phyloP scores from a whole-genome alignment of 2,888 invertebrate genomes.

The Folsomia candida region DNA sequence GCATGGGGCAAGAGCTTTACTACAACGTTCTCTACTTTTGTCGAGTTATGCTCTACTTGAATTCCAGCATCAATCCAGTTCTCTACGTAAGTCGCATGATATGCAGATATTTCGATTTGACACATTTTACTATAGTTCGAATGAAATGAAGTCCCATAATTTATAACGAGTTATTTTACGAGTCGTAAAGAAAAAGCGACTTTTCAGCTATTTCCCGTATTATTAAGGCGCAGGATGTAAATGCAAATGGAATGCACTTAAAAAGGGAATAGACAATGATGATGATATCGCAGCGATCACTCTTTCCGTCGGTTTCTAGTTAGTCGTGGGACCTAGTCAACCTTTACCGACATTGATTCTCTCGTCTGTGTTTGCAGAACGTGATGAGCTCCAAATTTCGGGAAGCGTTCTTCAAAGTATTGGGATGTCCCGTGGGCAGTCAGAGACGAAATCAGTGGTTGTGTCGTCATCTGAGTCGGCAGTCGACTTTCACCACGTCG shows the following conservation, averaged over 20 bases:
- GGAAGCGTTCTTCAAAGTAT: constrained; percentile 70
- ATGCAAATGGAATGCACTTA: too few relatives aligned
- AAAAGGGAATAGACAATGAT: too few relatives aligned
- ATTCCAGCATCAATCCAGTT: constrained; percentile 88
- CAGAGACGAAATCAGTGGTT: constrained; percentile 52
- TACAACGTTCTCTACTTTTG: constrained; percentile 80
- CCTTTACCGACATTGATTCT: too few relatives aligned
- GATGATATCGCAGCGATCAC: too few relatives aligned
- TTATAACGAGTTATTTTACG: background rate
- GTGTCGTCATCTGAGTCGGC: constrained; percentile 59
- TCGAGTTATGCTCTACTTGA: constrained; percentile 82
- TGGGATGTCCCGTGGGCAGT: constrained; percentile 51
- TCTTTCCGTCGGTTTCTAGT: too few relatives aligned
- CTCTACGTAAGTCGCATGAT: constrained; percentile 63
- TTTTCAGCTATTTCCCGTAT: background rate
- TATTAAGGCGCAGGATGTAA: background rate
- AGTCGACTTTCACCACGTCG: constrained; percentile 67
- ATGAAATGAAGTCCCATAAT: background rate
- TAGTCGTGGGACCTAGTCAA: too few relatives aligned
- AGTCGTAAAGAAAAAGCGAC: background rate
- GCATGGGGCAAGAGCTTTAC: constrained; percentile 75
- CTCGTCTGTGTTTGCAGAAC: too few relatives aligned
- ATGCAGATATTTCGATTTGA: too few relatives aligned
- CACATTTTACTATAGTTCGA: background rate
- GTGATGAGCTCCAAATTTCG: constrained; percentile 89